Evolutionary conservation across 1,140 invertebrate species (phyloP).

Genomic region (Phocides pigmalion): DNA sequence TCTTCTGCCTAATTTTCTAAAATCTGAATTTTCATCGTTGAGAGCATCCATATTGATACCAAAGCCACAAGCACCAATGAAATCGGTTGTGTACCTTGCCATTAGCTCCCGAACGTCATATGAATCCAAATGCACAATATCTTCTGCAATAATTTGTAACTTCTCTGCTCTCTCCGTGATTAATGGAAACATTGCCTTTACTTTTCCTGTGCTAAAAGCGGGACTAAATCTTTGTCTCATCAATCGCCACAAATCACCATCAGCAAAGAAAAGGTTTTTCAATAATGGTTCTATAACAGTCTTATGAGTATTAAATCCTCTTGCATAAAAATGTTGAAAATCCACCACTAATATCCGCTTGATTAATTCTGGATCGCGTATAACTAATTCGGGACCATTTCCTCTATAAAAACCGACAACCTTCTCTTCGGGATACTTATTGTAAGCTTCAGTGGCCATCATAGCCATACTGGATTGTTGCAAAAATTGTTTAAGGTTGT

Average conservation of each 20-base stretch:
- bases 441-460: slow-evolving; percentile 56
- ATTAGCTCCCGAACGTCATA: slow-evolving; percentile 53
- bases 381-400: slow-evolving; percentile 51
- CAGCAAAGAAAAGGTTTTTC: slow-evolving; percentile 80
- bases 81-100: slow-evolving; percentile 48
- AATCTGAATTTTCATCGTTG: slow-evolving; percentile 45
- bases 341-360: slow-evolving; percentile 84
- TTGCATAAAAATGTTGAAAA: slow-evolving; percentile 84
- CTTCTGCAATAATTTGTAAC: slow-evolving; percentile 67
- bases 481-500: slow-evolving; percentile 53
- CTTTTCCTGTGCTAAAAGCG: slow-evolving; percentile 86
- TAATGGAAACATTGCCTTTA: slow-evolving; percentile 84
- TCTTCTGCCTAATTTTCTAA: slow-evolving; percentile 43
- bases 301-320: slow-evolving; percentile 63
- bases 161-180: slow-evolving; percentile 78
- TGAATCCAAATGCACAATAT: slow-evolving; percentile 54
- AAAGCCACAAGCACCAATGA: slow-evolving; percentile 47
- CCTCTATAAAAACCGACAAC: slow-evolving; percentile 64
- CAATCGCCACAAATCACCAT: slow-evolving; percentile 85
- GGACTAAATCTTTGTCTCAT: slow-evolving; percentile 86
- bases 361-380: slow-evolving; percentile 77
- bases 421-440: slow-evolving; percentile 62
- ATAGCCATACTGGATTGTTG: slow-evolving; percentile 58
- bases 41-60: slow-evolving; percentile 45
- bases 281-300: slow-evolving; percentile 81